Base-by-base conservation (phyloP, 2,888 invertebrate species). In the Drosophila koepferae region DNA sequence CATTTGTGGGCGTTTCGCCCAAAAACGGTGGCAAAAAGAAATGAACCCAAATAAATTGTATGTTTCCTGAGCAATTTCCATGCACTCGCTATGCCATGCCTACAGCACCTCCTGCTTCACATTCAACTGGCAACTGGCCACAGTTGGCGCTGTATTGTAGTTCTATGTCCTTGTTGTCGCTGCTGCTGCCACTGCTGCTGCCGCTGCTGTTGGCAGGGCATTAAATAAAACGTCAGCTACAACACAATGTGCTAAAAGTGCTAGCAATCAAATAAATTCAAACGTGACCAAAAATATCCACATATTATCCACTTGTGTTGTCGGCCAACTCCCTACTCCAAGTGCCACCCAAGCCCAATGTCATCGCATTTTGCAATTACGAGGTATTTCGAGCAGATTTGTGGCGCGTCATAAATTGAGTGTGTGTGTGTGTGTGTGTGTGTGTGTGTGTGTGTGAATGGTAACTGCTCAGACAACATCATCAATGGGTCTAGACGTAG, bases 221-320 rank as follows among this genome's bases (percentile, higher is more conserved):
- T 86, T 87, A 88, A 87, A 89, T 90, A 87, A 82, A 88, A 87
- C 87, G 90, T 89, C 89, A 87, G 89, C 82, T 77, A 77, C 86
- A 86, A 88, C 89, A 90, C 89, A 90, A 86, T 89, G 86, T 88
- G 86, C 89, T 86, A 87, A 89, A 88, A 90, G 89, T 86, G 88
- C 90, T 78, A 72, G 89, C 90, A 90, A 90, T 90, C 90, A 90
- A 90, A 90, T 90, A 90, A 90, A 90, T 90, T 90, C 89, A 90
- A 90, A 89, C 90, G 90, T 90, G 90, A 90, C 90, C 90, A 90
- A 90, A 90, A 90, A 90, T 90, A 88, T 90, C 89, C 81, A 86
- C 85, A 88, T 77, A 86, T 87, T 87, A 87, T 90, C 88, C 86
- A 89, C 87, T 86, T 89, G 81, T 74, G 86, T 78, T 60, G 20